Evolutionary conservation across 2,888 invertebrate genomes (phyloP).

Genomic region (Cacoxenus indagator): DNA sequence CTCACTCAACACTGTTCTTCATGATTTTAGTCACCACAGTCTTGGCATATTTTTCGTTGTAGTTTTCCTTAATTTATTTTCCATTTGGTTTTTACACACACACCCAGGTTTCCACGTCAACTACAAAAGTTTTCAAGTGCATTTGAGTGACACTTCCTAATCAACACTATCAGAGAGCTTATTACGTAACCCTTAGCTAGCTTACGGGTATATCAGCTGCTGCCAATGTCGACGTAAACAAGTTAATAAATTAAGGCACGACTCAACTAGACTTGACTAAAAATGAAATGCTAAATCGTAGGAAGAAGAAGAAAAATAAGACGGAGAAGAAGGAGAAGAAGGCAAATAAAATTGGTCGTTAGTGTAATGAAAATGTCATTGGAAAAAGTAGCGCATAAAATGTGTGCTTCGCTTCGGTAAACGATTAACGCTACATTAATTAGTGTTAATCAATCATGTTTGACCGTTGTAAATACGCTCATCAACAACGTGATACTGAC

Average conservation of each 20-base stretch:
- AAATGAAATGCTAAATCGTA: not conserved
- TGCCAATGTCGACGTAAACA: not conserved
- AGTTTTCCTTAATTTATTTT: not conserved
- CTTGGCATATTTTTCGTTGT: not conserved
- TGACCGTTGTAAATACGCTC: constrained; percentile 16
- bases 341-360: not conserved
- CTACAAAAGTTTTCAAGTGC: too few species aligned
- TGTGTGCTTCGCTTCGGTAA: not conserved
- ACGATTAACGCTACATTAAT: constrained; percentile 49
- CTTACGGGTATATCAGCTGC: not conserved
- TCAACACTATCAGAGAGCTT: too few species aligned
- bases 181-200: not conserved
- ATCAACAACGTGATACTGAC: not conserved
- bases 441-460: constrained; percentile 45
- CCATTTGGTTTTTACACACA: not conserved
- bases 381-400: not conserved
- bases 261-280: not conserved
- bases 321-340: not conserved
- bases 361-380: not conserved
- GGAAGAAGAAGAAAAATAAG: not conserved
- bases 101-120: not conserved
- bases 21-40: not conserved
- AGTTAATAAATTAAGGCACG: not conserved
- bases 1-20: not conserved
- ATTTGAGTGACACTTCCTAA: too few species aligned